phyloP scores from a whole-genome alignment of 2,113 vertebrate species.

The Tauraco erythrolophus region DNA sequence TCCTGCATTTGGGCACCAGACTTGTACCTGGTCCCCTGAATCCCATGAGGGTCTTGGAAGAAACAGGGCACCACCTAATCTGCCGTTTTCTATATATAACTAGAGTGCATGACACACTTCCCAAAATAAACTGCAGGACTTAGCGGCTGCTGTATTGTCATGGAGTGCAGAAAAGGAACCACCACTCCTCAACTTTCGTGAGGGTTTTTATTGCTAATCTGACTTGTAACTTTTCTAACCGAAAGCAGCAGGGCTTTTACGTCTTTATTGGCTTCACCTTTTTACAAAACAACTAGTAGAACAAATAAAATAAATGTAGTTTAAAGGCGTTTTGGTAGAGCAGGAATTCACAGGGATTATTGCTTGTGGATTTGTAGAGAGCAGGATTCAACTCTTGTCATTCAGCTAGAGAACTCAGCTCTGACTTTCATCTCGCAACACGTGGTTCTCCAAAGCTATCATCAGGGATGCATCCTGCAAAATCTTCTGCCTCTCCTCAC shows the following conservation, averaged over 20 bases:
- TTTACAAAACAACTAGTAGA: not conserved
- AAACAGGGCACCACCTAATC: not conserved
- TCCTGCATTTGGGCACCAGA: not conserved
- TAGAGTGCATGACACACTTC: conserved; percentile 17
- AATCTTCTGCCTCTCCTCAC: not conserved
- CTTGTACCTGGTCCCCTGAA: not conserved
- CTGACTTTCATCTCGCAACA: not conserved
- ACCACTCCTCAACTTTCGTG: not conserved
- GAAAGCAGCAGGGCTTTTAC: not conserved
- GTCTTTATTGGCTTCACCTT: not conserved
- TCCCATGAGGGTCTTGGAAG: not conserved
- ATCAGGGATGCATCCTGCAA: not conserved
- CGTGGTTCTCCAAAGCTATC: not conserved
- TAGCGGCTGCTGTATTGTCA: not conserved
- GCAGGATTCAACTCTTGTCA: not conserved
- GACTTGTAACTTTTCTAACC: not conserved
- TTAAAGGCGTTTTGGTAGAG: not conserved
- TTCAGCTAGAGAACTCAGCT: not conserved
- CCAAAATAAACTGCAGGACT: conserved; percentile 32
- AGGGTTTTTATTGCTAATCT: not conserved
- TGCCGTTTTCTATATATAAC: conserved; percentile 30
- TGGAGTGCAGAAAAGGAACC: not conserved
- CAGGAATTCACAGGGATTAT: not conserved
- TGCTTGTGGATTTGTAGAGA: not conserved
- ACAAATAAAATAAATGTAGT: not conserved